Percentiles rank a stretch among this genome's conserved stretches.
phyloP scores from a whole-genome alignment of 1,140 invertebrate genomes.

The Fopius arisanus region DNA sequence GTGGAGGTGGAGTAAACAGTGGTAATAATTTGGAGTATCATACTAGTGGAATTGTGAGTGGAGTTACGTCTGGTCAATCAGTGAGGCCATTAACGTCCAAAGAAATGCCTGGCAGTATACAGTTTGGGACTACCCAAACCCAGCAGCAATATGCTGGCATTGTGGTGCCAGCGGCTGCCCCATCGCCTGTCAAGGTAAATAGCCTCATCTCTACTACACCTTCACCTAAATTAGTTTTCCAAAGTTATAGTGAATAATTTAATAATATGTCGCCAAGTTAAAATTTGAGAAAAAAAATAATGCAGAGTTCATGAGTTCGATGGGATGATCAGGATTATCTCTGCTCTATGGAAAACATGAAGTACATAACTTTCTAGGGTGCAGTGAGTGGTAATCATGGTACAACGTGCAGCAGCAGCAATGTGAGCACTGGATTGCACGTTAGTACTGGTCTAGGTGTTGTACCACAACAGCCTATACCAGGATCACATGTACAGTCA shows the following conservation, averaged over 20 bases:
- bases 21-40: conserved; percentile 50
- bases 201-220: too few species aligned
- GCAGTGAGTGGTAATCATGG: conserved; percentile 45
- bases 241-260: too few species aligned
- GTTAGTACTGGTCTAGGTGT: conserved; percentile 48
- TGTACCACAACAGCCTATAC: conserved; percentile 54
- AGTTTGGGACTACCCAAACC: conserved; percentile 58
- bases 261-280: not conserved
- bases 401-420: conserved; percentile 54
- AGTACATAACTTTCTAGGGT: conserved; percentile 39
- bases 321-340: not conserved
- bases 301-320: conserved; percentile 20
- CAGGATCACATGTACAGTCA: conserved; percentile 53
- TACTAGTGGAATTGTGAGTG: conserved; percentile 55
- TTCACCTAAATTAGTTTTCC: too few species aligned
- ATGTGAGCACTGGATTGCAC: conserved; percentile 52
- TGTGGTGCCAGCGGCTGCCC: conserved; percentile 58
- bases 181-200: conserved; percentile 58
- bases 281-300: not conserved
- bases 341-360: conserved; percentile 1
- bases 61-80: conserved; percentile 57
- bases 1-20: conserved; percentile 46
- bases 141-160: conserved; percentile 63
- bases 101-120: conserved; percentile 63
- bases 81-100: conserved; percentile 59